These are phyloP conservation scores for Felis chaus DNA, from an alignment of 2,113 vertebrate genomes.

Conservation along the genomic window DNA sequence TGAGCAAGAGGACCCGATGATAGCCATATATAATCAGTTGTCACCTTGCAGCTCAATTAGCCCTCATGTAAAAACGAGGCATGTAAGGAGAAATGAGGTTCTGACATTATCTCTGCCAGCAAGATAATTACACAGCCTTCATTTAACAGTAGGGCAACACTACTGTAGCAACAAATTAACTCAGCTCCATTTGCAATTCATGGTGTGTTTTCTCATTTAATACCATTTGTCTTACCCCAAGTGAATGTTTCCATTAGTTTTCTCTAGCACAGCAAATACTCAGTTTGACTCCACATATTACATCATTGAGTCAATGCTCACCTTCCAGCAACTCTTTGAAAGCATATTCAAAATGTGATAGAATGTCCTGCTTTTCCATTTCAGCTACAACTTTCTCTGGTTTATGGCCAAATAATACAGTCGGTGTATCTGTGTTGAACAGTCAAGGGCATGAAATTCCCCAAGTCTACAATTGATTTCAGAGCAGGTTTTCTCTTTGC, in stretches of 20 bases:
- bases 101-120: constrained; percentile 91
- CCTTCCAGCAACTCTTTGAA: constrained; percentile 80
- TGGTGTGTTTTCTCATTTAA: constrained; percentile 92
- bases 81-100: constrained; percentile 92
- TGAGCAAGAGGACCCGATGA: constrained; percentile 85
- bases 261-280: constrained; percentile 83
- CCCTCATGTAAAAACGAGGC: constrained; percentile 90
- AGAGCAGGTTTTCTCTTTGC: not conserved
- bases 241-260: constrained; percentile 89
- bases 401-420: constrained; percentile 73
- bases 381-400: constrained; percentile 73
- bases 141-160: constrained; percentile 93
- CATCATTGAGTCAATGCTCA: constrained; percentile 77
- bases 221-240: constrained; percentile 92
- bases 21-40: constrained; percentile 89
- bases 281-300: constrained; percentile 83
- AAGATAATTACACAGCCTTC: constrained; percentile 93
- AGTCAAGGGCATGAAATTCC: constrained; percentile 49
- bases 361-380: not conserved
- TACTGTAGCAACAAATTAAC: constrained; percentile 93
- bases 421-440: constrained; percentile 59
- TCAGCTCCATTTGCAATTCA: constrained; percentile 93
- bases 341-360: constrained; percentile 70
- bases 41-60: constrained; percentile 93
- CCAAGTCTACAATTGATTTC: not conserved